These are phyloP conservation scores for Geothlypis trichas DNA, from an alignment of 2,113 vertebrate species.

Conservation along the genomic window DNA sequence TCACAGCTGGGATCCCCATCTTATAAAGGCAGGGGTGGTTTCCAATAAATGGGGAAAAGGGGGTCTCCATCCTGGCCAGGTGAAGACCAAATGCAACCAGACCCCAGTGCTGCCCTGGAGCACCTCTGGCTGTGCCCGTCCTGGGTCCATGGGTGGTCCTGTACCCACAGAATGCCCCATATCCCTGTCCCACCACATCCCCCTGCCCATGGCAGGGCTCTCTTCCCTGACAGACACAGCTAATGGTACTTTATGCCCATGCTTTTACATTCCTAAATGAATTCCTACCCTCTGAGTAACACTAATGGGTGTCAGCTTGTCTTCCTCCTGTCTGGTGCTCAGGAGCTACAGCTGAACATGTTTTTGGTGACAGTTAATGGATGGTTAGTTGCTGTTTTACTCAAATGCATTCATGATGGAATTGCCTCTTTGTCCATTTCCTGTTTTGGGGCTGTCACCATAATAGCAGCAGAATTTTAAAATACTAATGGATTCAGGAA, in stretches of 20 bases:
- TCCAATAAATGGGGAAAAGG: background rate
- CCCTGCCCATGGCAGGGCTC: background rate
- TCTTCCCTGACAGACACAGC: background rate
- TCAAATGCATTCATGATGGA: background rate
- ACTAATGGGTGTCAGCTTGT: background rate
- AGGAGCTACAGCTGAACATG: background rate
- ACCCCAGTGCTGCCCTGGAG: background rate
- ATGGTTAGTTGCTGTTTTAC: background rate
- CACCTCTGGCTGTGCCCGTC: background rate
- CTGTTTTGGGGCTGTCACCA: background rate
- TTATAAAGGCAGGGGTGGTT: background rate
- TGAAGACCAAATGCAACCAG: background rate
- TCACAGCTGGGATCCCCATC: background rate
- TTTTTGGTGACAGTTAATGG: background rate
- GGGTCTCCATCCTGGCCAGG: background rate
- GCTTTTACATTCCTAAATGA: background rate
- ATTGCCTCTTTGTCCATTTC: background rate
- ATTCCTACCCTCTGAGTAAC: background rate
- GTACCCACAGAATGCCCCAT: background rate
- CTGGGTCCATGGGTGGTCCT: background rate
- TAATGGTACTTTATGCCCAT: background rate
- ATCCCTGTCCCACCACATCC: background rate
- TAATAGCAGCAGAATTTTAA: background rate
- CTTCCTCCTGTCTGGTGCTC: background rate
- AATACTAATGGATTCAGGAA: background rate